Percentiles rank a stretch among this genome's conserved stretches.
phyloP scores from a whole-genome alignment of 2,888 invertebrate genomes.

The Gastrophysa polygoni region DNA sequence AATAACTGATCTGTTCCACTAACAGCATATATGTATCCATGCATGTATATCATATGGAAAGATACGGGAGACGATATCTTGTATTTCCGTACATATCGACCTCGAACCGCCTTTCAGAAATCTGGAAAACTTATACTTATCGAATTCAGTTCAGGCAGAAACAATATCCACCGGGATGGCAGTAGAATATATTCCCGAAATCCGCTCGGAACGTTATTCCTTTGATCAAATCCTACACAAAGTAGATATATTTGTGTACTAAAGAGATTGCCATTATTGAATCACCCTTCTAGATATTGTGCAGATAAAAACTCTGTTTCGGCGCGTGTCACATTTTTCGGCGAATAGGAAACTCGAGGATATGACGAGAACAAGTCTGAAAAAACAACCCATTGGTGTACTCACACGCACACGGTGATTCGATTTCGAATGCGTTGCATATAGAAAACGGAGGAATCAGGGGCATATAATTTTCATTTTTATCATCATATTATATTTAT shows the following conservation, averaged over 20 bases:
- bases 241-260: slow-evolving; percentile 51
- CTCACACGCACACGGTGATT: background rate
- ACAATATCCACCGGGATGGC: slow-evolving; percentile 51
- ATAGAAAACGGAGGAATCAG: background rate
- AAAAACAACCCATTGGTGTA: too few species aligned
- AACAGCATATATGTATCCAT: too few species aligned
- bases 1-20: too few species aligned
- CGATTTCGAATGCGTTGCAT: background rate
- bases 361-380: background rate
- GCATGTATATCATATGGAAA: too few species aligned
- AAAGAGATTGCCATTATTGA: slow-evolving; percentile 51
- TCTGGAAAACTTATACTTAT: background rate
- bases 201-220: slow-evolving; percentile 45
- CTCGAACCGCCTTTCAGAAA: background rate
- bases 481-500: too few species aligned
- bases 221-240: slow-evolving; percentile 48
- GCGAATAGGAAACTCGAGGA: background rate
- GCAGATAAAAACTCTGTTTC: slow-evolving; percentile 52
- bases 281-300: slow-evolving; percentile 41
- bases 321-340: slow-evolving; percentile 24
- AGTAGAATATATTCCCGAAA: slow-evolving; percentile 52
- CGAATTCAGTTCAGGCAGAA: slow-evolving; percentile 45
- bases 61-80: too few species aligned
- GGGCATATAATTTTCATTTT: background rate
- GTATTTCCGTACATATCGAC: too few species aligned